Evolutionary conservation across 1,140 invertebrate species (phyloP).

Genomic region (Coenobita brevimanus): DNA sequence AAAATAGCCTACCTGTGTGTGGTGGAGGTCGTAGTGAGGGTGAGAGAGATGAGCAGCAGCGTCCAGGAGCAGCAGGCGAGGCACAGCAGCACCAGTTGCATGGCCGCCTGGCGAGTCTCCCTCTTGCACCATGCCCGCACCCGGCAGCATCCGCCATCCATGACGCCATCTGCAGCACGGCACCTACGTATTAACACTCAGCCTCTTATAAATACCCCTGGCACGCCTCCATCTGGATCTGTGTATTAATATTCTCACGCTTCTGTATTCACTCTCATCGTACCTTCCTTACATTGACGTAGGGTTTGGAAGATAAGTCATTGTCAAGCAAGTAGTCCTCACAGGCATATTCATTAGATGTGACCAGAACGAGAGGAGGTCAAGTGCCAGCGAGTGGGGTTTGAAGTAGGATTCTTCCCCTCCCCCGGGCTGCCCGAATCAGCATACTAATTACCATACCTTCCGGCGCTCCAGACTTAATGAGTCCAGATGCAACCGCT

Average conservation of each 20-base stretch:
- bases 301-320: no score
- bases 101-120: constrained; percentile 50
- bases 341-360: no score
- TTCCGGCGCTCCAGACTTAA: constrained; percentile 7
- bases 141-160: constrained; percentile 15
- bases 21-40: constrained; percentile 38
- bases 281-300: no score
- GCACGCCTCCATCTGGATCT: no score
- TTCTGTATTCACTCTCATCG: no score
- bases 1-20: constrained; percentile 47
- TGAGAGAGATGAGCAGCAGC: constrained; percentile 51
- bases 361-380: no score
- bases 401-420: no score
- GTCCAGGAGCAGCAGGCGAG: constrained; percentile 55
- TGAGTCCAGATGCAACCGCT: constrained; percentile 10
- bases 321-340: no score
- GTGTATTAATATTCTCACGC: no score
- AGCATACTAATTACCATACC: constrained; percentile 29
- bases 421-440: not conserved
- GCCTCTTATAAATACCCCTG: no score
- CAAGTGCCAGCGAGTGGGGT: no score
- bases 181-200: not conserved
- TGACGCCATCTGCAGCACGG: constrained; percentile 5
- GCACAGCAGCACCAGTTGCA: constrained; percentile 52
- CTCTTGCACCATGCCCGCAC: constrained; percentile 30